Base-by-base conservation (phyloP, 2,888 invertebrate genomes). In the Pollenia amentaria region DNA sequence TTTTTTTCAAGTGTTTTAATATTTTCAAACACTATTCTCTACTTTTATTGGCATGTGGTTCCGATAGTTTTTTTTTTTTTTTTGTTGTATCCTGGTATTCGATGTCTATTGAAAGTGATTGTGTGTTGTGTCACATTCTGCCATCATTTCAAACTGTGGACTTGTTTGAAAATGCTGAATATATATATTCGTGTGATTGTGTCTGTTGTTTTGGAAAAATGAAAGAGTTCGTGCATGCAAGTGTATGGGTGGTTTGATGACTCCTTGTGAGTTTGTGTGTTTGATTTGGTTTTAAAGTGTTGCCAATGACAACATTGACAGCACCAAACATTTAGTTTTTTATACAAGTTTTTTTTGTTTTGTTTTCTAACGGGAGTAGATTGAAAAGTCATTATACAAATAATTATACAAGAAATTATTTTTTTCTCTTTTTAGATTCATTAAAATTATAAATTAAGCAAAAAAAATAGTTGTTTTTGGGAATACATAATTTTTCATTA, bases 241-340 rank as follows among this genome's bases (percentile, higher is more conserved):
- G 69, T 82, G 76, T 69, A 69, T 46, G 62, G 53, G 38, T 62
- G 46, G 3, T 73, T 79, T 64, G 64, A 53, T 73, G 51, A 51
- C 29, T 70, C 4, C 51, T 12, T 70, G 79, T 62, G 29, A n/a
- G 14, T 62, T 29, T 78, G 21, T 62, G 53, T 77, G 77, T 73
- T 72, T 72, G 53, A 76, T 69, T 84, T 77, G 64, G 48, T 57
- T 72, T 77, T 55, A 84, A 84, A 87, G 84, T 81, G 87, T 87
- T 87, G 87, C 84, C 84, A 87, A 53, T 87, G 87, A 87, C 87
- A 87, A 87, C 87, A 84, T 14, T 81, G 87, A 84, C 84, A 84
- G 84, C 55, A 67, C 40, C 76, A 84, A 84, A 81, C 80, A 87
- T 80, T 77, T 21, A 48, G 72, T 83, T 80, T 77, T 64, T 55